Percentiles rank a stretch among this genome's conserved stretches.
These are phyloP conservation scores for Macrosteles quadrilineatus DNA, from an alignment of 1,140 invertebrate genomes.

Conservation along the genomic window DNA sequence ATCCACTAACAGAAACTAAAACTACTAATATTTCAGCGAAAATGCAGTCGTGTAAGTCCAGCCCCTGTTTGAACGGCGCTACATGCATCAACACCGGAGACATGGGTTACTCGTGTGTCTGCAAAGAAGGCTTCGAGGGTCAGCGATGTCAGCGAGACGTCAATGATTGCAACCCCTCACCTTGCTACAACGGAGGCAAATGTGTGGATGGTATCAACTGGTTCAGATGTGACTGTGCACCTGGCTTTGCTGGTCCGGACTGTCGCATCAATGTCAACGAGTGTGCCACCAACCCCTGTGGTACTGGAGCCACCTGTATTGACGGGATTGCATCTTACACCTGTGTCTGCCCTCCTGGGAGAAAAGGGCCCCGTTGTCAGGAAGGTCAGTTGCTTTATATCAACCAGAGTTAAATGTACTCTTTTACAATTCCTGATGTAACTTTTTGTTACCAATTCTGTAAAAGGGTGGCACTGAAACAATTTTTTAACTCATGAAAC, in stretches of 20 bases:
- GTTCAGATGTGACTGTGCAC: slow-evolving; percentile 73
- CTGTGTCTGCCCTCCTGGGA: slow-evolving; percentile 78
- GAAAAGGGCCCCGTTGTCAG: slow-evolving; percentile 71
- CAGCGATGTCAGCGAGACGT: slow-evolving; percentile 64
- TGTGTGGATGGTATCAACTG: slow-evolving; percentile 79
- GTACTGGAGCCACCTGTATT: slow-evolving; percentile 79
- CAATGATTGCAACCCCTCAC: slow-evolving; percentile 62
- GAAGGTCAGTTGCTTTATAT: slow-evolving; percentile 52
- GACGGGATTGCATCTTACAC: slow-evolving; percentile 73
- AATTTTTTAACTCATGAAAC: too few species aligned
- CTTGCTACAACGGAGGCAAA: slow-evolving; percentile 75
- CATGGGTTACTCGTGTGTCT: slow-evolving; percentile 64
- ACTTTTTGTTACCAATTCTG: too few species aligned
- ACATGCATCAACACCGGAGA: slow-evolving; percentile 73
- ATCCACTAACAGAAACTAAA: too few species aligned
- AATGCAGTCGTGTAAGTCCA: slow-evolving; percentile 70
- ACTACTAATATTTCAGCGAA: slow-evolving; percentile 51
- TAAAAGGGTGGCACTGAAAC: too few species aligned
- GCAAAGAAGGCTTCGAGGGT: slow-evolving; percentile 65
- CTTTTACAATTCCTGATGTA: too few species aligned
- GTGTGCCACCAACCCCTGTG: slow-evolving; percentile 78
- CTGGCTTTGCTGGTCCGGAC: slow-evolving; percentile 70
- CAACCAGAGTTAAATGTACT: too few species aligned
- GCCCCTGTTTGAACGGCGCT: slow-evolving; percentile 72
- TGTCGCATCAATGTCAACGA: slow-evolving; percentile 79